Percentiles rank a stretch among this genome's conserved stretches.
phyloP scores from a whole-genome alignment of 1,140 invertebrate species.

The Drosophila kanapiae region DNA sequence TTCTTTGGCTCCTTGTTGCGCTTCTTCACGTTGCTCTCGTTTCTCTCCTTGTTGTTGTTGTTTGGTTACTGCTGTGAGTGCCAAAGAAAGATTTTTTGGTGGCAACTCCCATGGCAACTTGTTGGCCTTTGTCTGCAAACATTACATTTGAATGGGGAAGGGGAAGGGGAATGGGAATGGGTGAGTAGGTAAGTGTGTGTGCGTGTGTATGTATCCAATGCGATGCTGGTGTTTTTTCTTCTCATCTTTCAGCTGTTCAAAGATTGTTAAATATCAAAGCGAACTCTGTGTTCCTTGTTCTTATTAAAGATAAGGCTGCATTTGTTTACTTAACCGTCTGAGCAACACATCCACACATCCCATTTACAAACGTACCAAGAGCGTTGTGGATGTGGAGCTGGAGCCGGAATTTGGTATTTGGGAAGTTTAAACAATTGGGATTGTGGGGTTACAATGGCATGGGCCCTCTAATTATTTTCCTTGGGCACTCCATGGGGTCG shows the following conservation, averaged over 20 bases:
- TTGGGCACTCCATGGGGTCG: not conserved
- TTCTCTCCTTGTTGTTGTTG: constrained; percentile 3
- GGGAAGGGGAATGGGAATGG: constrained; percentile 5
- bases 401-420: constrained; percentile 8
- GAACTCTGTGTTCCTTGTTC: constrained; percentile 49
- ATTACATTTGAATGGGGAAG: constrained; percentile 23
- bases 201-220: constrained; percentile 26
- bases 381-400: not conserved
- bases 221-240: constrained; percentile 34
- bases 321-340: constrained; percentile 49
- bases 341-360: constrained; percentile 17
- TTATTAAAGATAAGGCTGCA: constrained; percentile 46
- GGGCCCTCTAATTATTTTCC: constrained; percentile 28
- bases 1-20: constrained; percentile 38
- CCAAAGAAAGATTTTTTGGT: constrained; percentile 38
- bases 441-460: constrained; percentile 12
- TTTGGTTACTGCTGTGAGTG: constrained; percentile 22
- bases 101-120: constrained; percentile 61
- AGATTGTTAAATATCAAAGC: constrained; percentile 56
- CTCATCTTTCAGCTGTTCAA: constrained; percentile 58
- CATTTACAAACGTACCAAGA: not conserved
- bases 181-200: constrained; percentile 5
- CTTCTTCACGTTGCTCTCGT: constrained; percentile 30
- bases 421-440: constrained; percentile 20
- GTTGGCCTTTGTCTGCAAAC: constrained; percentile 58